Base-by-base conservation (phyloP, 2,797 vertebrate species). In the Myotis vivesi region DNA sequence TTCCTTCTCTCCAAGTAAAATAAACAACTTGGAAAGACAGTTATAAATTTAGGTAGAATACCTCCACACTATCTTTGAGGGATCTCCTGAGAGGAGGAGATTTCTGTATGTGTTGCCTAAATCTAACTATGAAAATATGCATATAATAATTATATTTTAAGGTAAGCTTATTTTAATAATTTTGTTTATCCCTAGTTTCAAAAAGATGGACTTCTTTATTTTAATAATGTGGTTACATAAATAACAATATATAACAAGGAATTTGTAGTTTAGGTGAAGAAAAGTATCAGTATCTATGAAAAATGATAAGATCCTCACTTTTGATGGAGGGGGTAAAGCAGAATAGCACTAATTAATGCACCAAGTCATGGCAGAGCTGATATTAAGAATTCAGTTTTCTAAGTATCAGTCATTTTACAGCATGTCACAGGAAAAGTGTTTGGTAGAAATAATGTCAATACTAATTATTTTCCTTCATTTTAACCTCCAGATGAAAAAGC, bases 111-210 rank as follows among this genome's bases (percentile, higher is more conserved):
- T 81, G n/a, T 33, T 83, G 79, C 59, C 9, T 90, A 66, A 84
- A 66, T 83, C 81, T 64, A 94, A 79, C 28, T 30, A 69, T 64
- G 55, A 91, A 94, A 92, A 83, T 91, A 86, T 81, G 36, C 62
- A 77, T 75, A 30, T 0, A 16, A 13, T 83, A 90, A 88, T 85
- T 66, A 2, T 16, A 73, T 49, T 68, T 57, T 82, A 36, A n/a
- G 72, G 59, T 62, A 79, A 82, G 41, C 20, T 87, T 55, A 95
- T 72, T 97, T 79, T 83, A n/a, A 80, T 79, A 91, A 91, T 33
- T 64, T 84, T 84, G 59, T 16, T 88, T 91, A 91, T 68, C 92
- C 44, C 25, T 93, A 38, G 25, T 93, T 95, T 88, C 62, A 92
- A n/a, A 95, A 76, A 20, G 64, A 66, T 71, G 57, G 7, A 15